Percentiles rank a stretch among this genome's conserved stretches.
phyloP scores from a whole-genome alignment of 1,140 invertebrate genomes.

The Papilio dardanus region DNA sequence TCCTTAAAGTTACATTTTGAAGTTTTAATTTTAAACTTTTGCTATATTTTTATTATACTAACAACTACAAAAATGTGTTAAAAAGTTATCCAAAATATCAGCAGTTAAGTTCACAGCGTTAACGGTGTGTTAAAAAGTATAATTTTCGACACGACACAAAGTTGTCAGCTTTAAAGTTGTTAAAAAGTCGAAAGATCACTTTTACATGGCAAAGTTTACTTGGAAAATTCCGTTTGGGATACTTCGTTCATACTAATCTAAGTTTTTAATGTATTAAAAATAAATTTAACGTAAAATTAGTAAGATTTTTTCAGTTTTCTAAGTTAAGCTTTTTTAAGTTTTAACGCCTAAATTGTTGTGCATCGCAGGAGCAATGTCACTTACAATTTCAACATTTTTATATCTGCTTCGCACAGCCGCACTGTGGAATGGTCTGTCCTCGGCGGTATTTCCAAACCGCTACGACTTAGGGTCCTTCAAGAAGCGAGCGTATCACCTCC shows the following conservation, averaged over 20 bases:
- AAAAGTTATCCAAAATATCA: neutral
- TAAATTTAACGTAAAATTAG: neutral
- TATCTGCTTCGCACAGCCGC: no score
- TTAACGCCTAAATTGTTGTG: neutral
- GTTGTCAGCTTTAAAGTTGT: slow-evolving; percentile 21
- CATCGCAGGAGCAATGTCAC: no score
- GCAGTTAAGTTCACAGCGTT: neutral
- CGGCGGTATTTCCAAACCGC: no score
- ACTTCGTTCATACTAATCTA: neutral
- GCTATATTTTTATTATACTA: neutral
- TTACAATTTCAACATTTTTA: no score
- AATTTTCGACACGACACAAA: slow-evolving; percentile 1
- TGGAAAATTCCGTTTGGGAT: neutral
- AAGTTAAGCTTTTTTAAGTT: no score
- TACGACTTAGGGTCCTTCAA: no score
- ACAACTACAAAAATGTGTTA: neutral
- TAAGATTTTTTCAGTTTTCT: no score
- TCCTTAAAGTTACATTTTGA: neutral
- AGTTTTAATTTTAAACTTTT: neutral
- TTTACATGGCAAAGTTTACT: neutral
- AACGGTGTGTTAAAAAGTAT: slow-evolving; percentile 12
- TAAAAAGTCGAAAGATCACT: slow-evolving; percentile 11
- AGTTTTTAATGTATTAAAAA: neutral
- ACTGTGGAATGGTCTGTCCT: no score
- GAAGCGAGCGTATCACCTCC: no score